Percentiles rank a stretch among this genome's conserved stretches.
These are phyloP conservation scores for Lissonota sp. DNA, from an alignment of 2,888 invertebrate species.

Conservation along the genomic window DNA sequence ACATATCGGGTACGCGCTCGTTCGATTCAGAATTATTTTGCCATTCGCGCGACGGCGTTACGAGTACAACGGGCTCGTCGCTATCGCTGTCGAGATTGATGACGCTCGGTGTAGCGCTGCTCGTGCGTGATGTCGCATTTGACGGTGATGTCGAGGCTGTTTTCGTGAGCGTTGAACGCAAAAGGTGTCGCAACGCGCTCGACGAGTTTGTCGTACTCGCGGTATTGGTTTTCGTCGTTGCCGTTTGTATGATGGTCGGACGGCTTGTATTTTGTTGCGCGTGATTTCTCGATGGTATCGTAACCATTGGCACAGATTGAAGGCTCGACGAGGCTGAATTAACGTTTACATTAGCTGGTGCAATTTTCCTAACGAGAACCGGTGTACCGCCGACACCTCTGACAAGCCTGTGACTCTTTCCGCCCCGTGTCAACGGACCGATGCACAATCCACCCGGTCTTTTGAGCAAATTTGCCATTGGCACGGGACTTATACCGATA, in stretches of 20 bases:
- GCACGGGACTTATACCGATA: conserved; percentile 70
- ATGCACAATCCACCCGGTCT: conserved; percentile 30
- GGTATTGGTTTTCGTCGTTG: neutral
- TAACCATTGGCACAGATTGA: conserved; percentile 70
- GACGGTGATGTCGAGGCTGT: conserved; percentile 1
- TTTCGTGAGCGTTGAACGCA: conserved; percentile 3
- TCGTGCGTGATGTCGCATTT: conserved; percentile 36
- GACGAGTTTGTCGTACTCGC: neutral
- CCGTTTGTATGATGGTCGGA: conserved; percentile 31
- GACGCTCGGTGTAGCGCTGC: conserved; percentile 67
- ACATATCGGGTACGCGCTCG: conserved; percentile 32
- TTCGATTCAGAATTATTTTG: conserved; percentile 7
- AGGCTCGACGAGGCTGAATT: neutral
- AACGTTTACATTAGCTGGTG: conserved; percentile 28
- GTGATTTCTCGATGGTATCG: conserved; percentile 66
- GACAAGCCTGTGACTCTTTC: conserved; percentile 53
- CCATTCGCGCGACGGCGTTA: conserved; percentile 2
- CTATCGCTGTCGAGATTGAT: conserved; percentile 77
- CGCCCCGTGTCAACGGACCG: conserved; percentile 40
- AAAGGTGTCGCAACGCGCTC: neutral
- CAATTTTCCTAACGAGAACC: conserved; percentile 56
- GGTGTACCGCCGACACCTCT: conserved; percentile 43
- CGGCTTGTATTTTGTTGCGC: conserved; percentile 14
- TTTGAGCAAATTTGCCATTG: conserved; percentile 72
- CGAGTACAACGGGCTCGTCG: conserved; percentile 69